Conservation (phyloP, 1,140 invertebrate genomes). For the Subanguina moxae region DNA sequence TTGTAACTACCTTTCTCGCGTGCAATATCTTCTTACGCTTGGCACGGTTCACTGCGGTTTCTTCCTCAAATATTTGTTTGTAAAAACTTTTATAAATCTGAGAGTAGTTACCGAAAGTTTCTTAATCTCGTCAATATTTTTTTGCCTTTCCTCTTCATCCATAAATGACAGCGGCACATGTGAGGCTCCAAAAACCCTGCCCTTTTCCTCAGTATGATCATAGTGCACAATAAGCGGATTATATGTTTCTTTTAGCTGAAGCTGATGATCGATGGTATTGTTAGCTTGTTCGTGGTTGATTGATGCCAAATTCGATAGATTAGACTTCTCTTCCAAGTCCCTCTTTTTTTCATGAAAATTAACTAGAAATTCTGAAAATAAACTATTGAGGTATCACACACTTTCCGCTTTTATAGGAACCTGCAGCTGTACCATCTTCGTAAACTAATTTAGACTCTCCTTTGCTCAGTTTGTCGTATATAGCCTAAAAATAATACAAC, state of each 20-base stretch:
- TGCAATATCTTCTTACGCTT: constrained; percentile 34
- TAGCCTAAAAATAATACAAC: neutral
- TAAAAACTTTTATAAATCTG: neutral
- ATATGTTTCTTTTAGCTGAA: neutral
- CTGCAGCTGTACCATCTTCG: constrained; percentile 21
- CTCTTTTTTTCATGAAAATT: constrained; percentile 30
- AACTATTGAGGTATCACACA: too few species aligned
- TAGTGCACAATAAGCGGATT: constrained; percentile 38
- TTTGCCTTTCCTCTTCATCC: constrained; percentile 37
- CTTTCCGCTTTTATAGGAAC: too few species aligned
- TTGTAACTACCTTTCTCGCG: constrained; percentile 23
- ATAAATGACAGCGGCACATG: constrained; percentile 35
- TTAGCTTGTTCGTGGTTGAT: neutral
- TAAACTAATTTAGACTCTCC: constrained; percentile 19
- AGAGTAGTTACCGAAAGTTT: constrained; percentile 26
- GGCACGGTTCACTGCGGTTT: constrained; percentile 29
- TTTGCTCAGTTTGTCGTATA: constrained; percentile 21
- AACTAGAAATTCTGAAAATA: constrained; percentile 16
- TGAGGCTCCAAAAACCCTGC: constrained; percentile 41
- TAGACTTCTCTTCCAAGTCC: constrained; percentile 17
- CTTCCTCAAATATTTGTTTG: neutral
- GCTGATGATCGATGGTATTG: neutral
- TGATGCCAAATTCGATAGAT: neutral
- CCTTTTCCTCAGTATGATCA: constrained; percentile 36
- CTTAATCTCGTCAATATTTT: constrained; percentile 39